A percentile compares a stretch with the other conserved stretches of the same genome.
Evolutionary conservation across 2,888 invertebrate species (phyloP).

Genomic region (Trachelus iudaicus): DNA sequence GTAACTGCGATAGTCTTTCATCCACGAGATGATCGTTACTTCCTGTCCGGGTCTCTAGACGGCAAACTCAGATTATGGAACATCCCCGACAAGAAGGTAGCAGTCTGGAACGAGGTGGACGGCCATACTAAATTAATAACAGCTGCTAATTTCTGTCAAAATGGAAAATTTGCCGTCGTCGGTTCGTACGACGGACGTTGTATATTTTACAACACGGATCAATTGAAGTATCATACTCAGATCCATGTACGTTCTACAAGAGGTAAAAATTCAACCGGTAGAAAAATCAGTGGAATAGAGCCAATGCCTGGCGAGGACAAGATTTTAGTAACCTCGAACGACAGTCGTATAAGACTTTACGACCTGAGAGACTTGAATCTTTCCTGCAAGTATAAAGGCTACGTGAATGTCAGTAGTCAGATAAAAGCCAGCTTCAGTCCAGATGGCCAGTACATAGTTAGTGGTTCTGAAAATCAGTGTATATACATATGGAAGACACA

Average conservation of each 20-base stretch:
- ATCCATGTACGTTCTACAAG: conserved; percentile 95
- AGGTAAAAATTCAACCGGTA: conserved; percentile 94
- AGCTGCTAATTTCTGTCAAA: conserved; percentile 96
- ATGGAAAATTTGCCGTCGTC: conserved; percentile 97
- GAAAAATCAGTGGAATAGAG: conserved; percentile 97
- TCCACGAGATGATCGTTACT: conserved; percentile 90
- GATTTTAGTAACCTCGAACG: conserved; percentile 96
- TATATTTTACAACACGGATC: conserved; percentile 98
- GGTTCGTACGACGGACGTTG: conserved; percentile 99
- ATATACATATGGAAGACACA: conserved; percentile 99
- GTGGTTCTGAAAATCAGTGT: conserved; percentile 97
- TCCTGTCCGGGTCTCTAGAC: conserved; percentile 96
- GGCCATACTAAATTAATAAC: conserved; percentile 96
- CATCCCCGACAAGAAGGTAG: conserved; percentile 98
- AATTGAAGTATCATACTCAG: conserved; percentile 97
- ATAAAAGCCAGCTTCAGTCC: conserved; percentile 98
- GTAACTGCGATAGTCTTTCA: conserved; percentile 99
- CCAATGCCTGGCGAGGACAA: conserved; percentile 96
- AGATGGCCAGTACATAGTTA: conserved; percentile 96
- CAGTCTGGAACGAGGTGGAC: conserved; percentile 96
- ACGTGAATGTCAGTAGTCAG: conserved; percentile 94
- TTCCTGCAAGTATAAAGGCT: conserved; percentile 95
- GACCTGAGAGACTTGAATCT: conserved; percentile 94
- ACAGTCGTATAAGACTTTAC: conserved; percentile 95
- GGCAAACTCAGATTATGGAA: conserved; percentile 99